A percentile compares a stretch with the other conserved stretches of the same genome.
Evolutionary conservation across 92 coral and sea anemone genomes (phyloP).

Genomic region (Phenganax marumi): DNA sequence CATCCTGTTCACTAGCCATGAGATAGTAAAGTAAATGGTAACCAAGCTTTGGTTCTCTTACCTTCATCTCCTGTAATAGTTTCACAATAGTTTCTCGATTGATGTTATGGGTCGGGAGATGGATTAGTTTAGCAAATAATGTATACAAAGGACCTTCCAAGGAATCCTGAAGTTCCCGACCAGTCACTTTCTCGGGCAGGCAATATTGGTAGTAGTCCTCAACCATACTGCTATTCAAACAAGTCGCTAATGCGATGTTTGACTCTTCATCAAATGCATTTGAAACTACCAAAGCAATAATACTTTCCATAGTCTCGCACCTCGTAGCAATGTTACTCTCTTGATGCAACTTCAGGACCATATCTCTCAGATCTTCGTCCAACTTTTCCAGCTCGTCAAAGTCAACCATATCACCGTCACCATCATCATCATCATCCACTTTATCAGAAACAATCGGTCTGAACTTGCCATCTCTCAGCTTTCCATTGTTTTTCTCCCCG

Average conservation of each 20-base stretch:
- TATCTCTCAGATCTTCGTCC: conserved; percentile 81
- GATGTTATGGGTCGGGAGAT: conserved; percentile 87
- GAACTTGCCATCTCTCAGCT: conserved; percentile 77
- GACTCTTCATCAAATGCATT: conserved; percentile 93
- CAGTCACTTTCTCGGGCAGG: conserved; percentile 43
- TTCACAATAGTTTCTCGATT: conserved; percentile 82
- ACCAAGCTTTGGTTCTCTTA: conserved; percentile 80
- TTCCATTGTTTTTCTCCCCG: conserved; percentile 51
- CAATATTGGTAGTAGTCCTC: conserved; percentile 61
- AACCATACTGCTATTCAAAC: conserved; percentile 84
- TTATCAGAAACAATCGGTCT: conserved; percentile 74
- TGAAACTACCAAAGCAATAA: conserved; percentile 69
- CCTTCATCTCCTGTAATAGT: conserved; percentile 78
- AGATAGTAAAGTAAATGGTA: conserved; percentile 89
- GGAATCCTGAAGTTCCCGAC: conserved; percentile 29
- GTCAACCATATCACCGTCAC: conserved; percentile 81
- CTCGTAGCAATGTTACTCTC: conserved; percentile 77
- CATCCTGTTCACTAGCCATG: conserved; percentile 75
- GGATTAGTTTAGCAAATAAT: conserved; percentile 70
- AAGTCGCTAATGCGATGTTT: conserved; percentile 80
- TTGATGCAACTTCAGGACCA: conserved; percentile 76
- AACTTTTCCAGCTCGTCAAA: conserved; percentile 67
- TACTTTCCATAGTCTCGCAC: conserved; percentile 74
- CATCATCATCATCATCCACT: conserved; percentile 64
- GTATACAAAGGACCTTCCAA: conserved; percentile 29